phyloP scores from a whole-genome alignment of 2,888 invertebrate genomes.

The Ochropacha duplaris region DNA sequence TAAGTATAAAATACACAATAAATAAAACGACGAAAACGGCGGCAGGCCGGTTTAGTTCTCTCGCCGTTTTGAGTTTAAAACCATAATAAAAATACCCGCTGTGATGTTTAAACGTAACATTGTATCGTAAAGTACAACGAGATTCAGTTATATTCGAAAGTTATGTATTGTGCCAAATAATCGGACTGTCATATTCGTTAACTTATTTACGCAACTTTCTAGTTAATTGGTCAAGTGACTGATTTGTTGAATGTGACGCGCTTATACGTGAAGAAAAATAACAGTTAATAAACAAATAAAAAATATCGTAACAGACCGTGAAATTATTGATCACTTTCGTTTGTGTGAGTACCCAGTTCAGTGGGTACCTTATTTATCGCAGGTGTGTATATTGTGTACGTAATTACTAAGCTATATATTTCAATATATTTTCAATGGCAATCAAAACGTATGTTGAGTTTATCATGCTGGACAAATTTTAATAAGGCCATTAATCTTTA shows the following conservation, averaged over 20 bases:
- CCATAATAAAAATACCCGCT: slow-evolving; percentile 27
- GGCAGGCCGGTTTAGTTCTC: slow-evolving; percentile 59
- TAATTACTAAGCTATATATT: background rate
- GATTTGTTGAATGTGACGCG: background rate
- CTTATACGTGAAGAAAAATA: background rate
- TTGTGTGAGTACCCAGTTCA: slow-evolving; percentile 23
- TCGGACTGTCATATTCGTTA: background rate
- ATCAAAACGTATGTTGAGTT: too few relatives aligned
- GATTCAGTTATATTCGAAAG: slow-evolving; percentile 30
- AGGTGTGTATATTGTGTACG: slow-evolving; percentile 7
- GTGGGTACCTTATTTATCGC: slow-evolving; percentile 12
- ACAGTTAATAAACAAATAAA: background rate
- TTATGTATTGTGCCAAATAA: background rate
- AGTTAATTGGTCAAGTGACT: background rate
- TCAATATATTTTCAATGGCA: too few relatives aligned
- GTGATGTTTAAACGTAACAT: slow-evolving; percentile 12
- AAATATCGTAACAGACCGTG: slow-evolving; percentile 13
- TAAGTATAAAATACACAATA: slow-evolving; percentile 47
- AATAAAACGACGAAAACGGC: slow-evolving; percentile 57
- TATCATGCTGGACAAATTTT: too few relatives aligned
- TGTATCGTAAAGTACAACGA: slow-evolving; percentile 18
- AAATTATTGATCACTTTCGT: slow-evolving; percentile 21
- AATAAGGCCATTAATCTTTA: too few relatives aligned
- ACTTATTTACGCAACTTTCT: background rate
- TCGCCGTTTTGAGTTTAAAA: slow-evolving; percentile 42